Base-by-base conservation (phyloP, 2,113 vertebrate genomes). In the Ciconia stormi region DNA sequence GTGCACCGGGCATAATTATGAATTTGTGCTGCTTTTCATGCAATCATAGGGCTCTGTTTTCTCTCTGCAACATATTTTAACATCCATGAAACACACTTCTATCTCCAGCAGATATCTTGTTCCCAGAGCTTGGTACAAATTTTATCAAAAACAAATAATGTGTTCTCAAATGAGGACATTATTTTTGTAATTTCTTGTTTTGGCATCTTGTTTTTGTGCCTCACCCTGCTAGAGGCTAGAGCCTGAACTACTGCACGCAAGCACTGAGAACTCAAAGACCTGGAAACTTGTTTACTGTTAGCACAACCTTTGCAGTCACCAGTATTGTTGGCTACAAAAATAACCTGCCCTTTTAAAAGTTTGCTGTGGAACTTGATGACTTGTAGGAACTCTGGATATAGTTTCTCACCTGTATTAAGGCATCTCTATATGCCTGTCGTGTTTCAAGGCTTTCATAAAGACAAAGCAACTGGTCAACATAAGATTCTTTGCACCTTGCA, bases 151-250 rank as follows among this genome's bases (percentile, higher is more conserved):
- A 82, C 70, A 94, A 78, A 59, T 38, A 56, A 27, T 18, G 13
- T 78, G 16, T 72, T 89, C 82, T 86, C 67, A 86, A 56, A 77
- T 52, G 53, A 90, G 73, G 71, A 77, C 25, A 23, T 80, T 80
- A 40, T 18, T 93, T 83, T 66, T 90, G 82, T 87, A 42, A 17
- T 87, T 95, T 79, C 87, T 91, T 74, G 18, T 87, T 95, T 52
- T 61, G 53, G 87, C 52, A 46, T 78, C 30, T 70, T 87, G 61
- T 2, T 88, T 93, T 69, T 56, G 23, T 92, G 79, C 62, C 34
- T 92, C 29, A 2, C 46, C 40, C 30, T 77, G 88, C 66, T 88
- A 16, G 58, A 85, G 71, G 74, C 38, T 82, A 44, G 52, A 86
- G 30, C n/a, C 26, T 3, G 66, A 87, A 59, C 49, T 82, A 55